Percentiles rank a stretch among this genome's conserved stretches.
Evolutionary conservation across 2,888 invertebrate species (phyloP).

Genomic region (Eupithecia subumbrata): DNA sequence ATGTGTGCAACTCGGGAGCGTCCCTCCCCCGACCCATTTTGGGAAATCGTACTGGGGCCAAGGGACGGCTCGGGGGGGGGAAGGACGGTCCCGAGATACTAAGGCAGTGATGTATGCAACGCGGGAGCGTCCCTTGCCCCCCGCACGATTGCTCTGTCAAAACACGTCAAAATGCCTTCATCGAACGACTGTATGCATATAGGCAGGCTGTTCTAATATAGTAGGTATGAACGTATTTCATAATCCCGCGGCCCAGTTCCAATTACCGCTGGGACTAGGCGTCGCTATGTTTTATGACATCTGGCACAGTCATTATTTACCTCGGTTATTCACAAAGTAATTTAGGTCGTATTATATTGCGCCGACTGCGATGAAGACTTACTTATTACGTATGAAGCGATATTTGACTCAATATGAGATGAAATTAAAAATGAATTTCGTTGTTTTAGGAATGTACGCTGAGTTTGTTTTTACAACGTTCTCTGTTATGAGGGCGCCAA

Average conservation of each 20-base stretch:
- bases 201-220: not conserved
- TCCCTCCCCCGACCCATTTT: no score
- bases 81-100: no score
- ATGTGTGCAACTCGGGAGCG: no score
- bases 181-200: no score
- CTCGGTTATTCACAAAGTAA: slow-evolving; percentile 25
- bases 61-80: no score
- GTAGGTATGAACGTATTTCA: slow-evolving; percentile 20
- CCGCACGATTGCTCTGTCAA: no score
- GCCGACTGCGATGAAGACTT: slow-evolving; percentile 7
- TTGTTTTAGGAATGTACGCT: not conserved
- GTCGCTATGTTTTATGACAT: slow-evolving; percentile 37
- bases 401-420: slow-evolving; percentile 1
- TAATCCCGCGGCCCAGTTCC: slow-evolving; percentile 28
- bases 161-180: no score
- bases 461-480: not conserved
- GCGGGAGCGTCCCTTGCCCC: no score
- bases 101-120: no score
- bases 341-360: slow-evolving; percentile 26
- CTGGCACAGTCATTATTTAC: slow-evolving; percentile 36
- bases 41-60: no score
- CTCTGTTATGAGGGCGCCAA: not conserved
- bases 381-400: slow-evolving; percentile 5
- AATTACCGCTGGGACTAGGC: slow-evolving; percentile 33
- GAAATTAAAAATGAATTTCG: not conserved